Conservation (phyloP, 2,797 vertebrate genomes). For the Periparus ater region DNA sequence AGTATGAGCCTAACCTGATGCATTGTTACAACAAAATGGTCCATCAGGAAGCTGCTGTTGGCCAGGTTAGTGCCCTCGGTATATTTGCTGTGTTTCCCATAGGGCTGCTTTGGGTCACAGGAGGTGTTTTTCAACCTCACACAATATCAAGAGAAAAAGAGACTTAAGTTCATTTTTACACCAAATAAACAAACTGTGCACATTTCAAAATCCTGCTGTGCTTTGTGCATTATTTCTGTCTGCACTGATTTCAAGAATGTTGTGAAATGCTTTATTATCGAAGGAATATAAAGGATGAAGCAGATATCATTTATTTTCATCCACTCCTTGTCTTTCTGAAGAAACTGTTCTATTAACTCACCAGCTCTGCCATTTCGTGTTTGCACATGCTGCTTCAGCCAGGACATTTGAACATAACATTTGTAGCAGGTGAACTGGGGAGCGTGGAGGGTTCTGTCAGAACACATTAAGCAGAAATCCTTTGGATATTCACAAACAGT, state of each 20-base stretch:
- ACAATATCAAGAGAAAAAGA: not conserved
- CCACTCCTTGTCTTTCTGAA: not conserved
- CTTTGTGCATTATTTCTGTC: not conserved
- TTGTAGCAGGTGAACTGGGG: not conserved
- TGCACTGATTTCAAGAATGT: not conserved
- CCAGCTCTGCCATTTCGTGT: not conserved
- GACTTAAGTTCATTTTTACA: not conserved
- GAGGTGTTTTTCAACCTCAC: not conserved
- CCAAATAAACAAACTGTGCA: not conserved
- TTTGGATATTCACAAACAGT: not conserved
- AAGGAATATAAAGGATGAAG: not conserved
- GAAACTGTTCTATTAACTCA: not conserved
- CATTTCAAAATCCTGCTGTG: not conserved
- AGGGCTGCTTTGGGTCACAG: not conserved
- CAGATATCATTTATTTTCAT: not conserved
- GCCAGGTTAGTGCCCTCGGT: not conserved
- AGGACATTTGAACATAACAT: not conserved
- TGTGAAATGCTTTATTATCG: not conserved
- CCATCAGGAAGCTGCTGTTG: not conserved
- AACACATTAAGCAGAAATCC: slow-evolving; percentile 9
- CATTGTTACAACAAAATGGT: not conserved
- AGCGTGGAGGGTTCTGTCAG: not conserved
- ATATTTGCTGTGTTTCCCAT: not conserved
- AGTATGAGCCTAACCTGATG: not conserved
- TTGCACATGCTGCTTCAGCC: not conserved